Base-by-base conservation (phyloP, 2,888 invertebrate genomes). In the Lycocerus yunnanus region DNA sequence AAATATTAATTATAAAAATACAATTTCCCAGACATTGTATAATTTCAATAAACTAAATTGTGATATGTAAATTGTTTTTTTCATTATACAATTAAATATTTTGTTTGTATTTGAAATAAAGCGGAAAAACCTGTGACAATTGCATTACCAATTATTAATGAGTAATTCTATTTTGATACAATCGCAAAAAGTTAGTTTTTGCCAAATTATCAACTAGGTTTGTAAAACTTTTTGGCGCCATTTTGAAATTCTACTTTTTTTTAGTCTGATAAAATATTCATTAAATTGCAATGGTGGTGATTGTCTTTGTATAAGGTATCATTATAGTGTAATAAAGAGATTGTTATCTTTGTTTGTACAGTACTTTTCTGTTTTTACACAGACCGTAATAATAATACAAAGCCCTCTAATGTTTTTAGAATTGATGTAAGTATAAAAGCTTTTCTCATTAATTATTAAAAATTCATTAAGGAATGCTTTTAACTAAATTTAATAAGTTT, bases 381-480 rank as follows among this genome's bases (percentile, higher is more conserved):
- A n/a, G 68, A 58, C 66, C 58, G 69, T 18, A 18, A 21, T 43
- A 58, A 58, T 60, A 67, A 43, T 63, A 27, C 27, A 63, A 16
- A 24, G 13, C 66, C 18, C 9, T 60, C 18, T 73, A 73, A 73
- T 74, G 69, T 66, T 67, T 66, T 69, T 66, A n/a, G 69, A 65
- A 76, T 72, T 74, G 73, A 72, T 77, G 69, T 70, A 59, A 58
- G 68, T 18, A 61, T 43, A 43, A 43, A 43, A 43, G 60, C 71
- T 67, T 65, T 65, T 69, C 24, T 68, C 71, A 71, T 78, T 77
- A 75, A 78, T 78, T 78, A 77, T 78, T 77, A 75, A 78, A 71
- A 75, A 74, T 73, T 75, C 77, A 77, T 77, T 77, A 78, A 78
- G 74, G 76, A 78, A 78, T 78, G 78, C 76, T 72, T 70, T 74